Percentiles rank a stretch among this genome's conserved stretches.
These are phyloP conservation scores for Nasonovia ribisnigri DNA, from an alignment of 2,888 invertebrate species.

Conservation along the genomic window DNA sequence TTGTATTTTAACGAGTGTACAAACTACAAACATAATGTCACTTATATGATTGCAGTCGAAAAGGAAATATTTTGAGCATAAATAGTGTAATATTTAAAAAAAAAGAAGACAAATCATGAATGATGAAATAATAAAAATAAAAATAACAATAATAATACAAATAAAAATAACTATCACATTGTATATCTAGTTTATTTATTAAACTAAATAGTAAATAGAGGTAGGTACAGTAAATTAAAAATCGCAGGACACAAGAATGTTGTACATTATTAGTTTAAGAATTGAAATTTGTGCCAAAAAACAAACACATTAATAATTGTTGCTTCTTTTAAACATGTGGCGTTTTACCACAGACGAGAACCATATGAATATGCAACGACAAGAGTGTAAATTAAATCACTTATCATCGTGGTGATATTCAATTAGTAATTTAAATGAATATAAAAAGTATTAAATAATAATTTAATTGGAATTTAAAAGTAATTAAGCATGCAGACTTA, in stretches of 20 bases:
- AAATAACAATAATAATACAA: not conserved
- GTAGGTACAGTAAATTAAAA: not conserved
- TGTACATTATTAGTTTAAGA: not conserved
- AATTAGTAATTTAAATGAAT: not conserved
- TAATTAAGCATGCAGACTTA: not conserved
- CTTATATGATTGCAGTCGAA: not conserved
- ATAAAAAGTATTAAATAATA: not conserved
- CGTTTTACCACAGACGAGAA: not conserved
- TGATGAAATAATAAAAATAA: not conserved
- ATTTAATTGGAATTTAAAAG: not conserved
- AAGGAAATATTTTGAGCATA: slow-evolving; percentile 18
- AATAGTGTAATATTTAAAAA: not conserved
- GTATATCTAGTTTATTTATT: not conserved
- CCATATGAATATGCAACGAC: not conserved
- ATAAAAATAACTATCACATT: not conserved
- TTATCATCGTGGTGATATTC: not conserved
- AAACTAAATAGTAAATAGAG: not conserved
- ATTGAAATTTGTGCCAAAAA: not conserved
- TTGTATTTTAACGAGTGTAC: slow-evolving; percentile 21
- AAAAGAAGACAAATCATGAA: not conserved
- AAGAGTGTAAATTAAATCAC: not conserved
- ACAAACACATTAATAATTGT: not conserved
- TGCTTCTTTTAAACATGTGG: not conserved
- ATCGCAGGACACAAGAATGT: not conserved
- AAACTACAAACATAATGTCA: not conserved